Base-by-base conservation (phyloP, 2,888 invertebrate genomes). In the Zaprionus obscuricornis region DNA sequence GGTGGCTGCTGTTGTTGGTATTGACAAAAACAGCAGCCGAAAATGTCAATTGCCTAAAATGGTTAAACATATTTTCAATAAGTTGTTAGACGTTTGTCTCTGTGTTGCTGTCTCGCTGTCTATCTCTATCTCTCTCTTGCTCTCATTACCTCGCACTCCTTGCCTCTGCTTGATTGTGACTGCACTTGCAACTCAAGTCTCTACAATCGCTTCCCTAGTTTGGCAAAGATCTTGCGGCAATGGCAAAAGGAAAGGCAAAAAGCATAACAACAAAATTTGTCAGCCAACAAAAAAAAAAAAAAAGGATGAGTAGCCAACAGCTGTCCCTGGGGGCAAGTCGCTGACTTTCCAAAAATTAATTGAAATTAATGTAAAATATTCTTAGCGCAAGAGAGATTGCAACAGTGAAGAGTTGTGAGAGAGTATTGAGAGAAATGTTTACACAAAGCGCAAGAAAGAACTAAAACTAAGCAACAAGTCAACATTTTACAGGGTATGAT, bases 61-160 rank as follows among this genome's bases (percentile, higher is more conserved):
- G 85, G 83, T 65, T 82, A 75, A 85, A 83, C 79, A 79, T 83
- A 78, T 85, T 85, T 82, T 56, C 85, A 85, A 79, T 79, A 85
- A 82, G 79, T 78, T 74, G 83, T 74, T 82, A 63, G 84, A 57
- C 77, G 72, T 81, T 81, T 81, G 81, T 81, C 77, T 62, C 54
- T 70, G 66, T 66, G 62, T 51, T 1, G 3, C 13, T 3, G 18
- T 2, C 20, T 50, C 27, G 24, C 56, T 2, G 2, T 18, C 33
- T n/a, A 2, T 1, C 17, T 2, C 22, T 8, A 0, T 3, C 8
- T 20, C 16, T 3, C 6, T 18, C 4, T 31, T 1, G 39, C 17
- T 24, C 17, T 36, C 17, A 39, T 18, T 47, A 47, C 10, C 11
- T 11, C n/a, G 36, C 17, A 36, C 17, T 18, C 37, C 17, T 37